Base-by-base conservation (phyloP, 1,140 invertebrate species). In the Bacillus rossius region DNA sequence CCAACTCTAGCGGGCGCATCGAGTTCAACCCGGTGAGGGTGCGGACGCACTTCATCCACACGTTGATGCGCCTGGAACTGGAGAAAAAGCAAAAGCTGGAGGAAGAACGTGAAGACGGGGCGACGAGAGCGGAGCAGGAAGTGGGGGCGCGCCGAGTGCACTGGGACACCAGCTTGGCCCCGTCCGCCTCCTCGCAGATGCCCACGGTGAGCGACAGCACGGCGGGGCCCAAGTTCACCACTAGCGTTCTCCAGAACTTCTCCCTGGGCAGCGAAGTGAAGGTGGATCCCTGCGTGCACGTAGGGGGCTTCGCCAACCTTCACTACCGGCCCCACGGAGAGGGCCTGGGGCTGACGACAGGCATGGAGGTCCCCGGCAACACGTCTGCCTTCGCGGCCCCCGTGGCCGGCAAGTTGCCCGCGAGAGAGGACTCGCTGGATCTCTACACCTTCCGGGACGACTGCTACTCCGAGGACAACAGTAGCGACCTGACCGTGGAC, bases 21-120 rank as follows among this genome's bases (percentile, higher is more conserved):
- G 96, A 98, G 72, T 98, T 98, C 67, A 97, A 98, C 75, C 94
- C 94, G 0, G 85, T 94, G 25, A 82, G 95, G 54, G 96, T 99
- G 2, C 83, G 94, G 50, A 97, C 93, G n/a, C 96, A 99, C 75
- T 98, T 96, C 67, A 94, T 97, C 62, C 94, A 98, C 68, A 98
- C 96, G 0, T 77, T 98, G 8, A 97, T 98, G 94, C 82, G 94
- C 53, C 71, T 99, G 57, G 92, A 96, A 63, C 75, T 96, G 60
- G 94, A 97, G 73, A 89, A 91, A 71, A 89, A 92, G 61, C 83
- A 89, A 59, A 75, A 75, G 41, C 43, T 57, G 20, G 23, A 61
- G 19, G 40, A 54, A 5, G 65, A 67, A 62, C 65, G 67, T 62
- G 67, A 68, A 23, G 34, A 53, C n/a, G 58, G 40, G n/a, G 53